These are phyloP conservation scores for Alexandromys oeconomus DNA, from an alignment of 2,797 vertebrate species.

Conservation along the genomic window DNA sequence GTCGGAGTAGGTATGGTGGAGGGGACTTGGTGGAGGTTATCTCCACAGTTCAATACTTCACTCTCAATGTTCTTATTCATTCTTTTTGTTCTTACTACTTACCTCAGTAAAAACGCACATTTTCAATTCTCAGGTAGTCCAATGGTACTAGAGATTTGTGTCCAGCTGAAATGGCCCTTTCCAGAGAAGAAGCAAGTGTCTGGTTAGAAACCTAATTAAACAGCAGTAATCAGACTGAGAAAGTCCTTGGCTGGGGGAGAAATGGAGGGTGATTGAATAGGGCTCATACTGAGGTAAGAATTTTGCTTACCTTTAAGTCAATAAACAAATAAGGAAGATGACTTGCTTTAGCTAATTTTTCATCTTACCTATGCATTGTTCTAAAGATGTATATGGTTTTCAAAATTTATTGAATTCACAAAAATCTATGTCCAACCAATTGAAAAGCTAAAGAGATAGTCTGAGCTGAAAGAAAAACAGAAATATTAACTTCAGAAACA, in stretches of 20 bases:
- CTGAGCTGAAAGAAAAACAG: background rate
- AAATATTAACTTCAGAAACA: background rate
- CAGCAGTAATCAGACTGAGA: background rate
- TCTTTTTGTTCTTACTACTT: background rate
- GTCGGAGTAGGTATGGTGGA: background rate
- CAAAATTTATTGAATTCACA: background rate
- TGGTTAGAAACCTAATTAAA: background rate
- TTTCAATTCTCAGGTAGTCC: background rate
- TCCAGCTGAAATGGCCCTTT: background rate
- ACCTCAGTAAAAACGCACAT: background rate
- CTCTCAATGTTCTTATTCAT: background rate
- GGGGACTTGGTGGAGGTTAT: background rate
- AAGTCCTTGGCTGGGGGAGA: background rate
- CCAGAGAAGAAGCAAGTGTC: background rate
- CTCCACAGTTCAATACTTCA: background rate
- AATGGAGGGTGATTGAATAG: background rate
- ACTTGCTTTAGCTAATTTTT: background rate
- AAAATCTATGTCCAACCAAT: background rate
- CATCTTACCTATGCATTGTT: background rate
- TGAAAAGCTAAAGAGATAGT: background rate
- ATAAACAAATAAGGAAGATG: background rate
- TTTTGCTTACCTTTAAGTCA: background rate
- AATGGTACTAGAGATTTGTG: slow-evolving; percentile 1
- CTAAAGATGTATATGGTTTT: background rate
- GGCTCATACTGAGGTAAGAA: background rate